Evolutionary conservation across 1,140 invertebrate genomes (phyloP).

Genomic region (Drosophila grimshawi): DNA sequence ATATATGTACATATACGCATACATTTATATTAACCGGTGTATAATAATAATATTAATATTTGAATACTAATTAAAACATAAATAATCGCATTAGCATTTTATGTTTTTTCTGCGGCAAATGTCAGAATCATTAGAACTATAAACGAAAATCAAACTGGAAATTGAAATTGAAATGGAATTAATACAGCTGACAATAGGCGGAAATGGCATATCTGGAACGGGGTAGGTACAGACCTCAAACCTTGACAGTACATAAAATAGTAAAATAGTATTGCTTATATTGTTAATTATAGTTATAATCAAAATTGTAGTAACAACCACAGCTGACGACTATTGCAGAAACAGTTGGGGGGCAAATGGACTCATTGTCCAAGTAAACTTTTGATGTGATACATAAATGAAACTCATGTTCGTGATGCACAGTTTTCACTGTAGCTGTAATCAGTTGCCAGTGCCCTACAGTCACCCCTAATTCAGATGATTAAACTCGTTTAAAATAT

Average conservation of each 20-base stretch:
- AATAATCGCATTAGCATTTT: slow-evolving; percentile 24
- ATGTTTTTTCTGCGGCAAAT: neutral
- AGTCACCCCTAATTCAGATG: neutral
- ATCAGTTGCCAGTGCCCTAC: neutral
- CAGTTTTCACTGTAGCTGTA: neutral
- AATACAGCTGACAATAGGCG: slow-evolving; percentile 9
- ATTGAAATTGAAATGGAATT: slow-evolving; percentile 1
- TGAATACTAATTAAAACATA: neutral
- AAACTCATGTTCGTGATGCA: neutral
- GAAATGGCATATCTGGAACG: neutral
- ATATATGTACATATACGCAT: neutral
- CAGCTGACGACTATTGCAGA: too few relatives aligned
- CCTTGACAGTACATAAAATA: neutral
- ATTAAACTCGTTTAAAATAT: neutral
- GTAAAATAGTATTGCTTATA: neutral
- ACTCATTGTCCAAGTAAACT: neutral
- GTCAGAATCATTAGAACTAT: slow-evolving; percentile 27
- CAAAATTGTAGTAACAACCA: neutral
- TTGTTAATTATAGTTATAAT: neutral
- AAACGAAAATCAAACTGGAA: slow-evolving; percentile 29
- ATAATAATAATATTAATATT: neutral
- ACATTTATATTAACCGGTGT: slow-evolving; percentile 16
- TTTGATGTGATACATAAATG: neutral
- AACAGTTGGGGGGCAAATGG: neutral
- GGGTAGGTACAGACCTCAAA: neutral